Evolutionary conservation across 1,140 invertebrate species (phyloP), one percentile per base, ranked within the genome.

Genomic region (Hypothenemus hampei): DNA sequence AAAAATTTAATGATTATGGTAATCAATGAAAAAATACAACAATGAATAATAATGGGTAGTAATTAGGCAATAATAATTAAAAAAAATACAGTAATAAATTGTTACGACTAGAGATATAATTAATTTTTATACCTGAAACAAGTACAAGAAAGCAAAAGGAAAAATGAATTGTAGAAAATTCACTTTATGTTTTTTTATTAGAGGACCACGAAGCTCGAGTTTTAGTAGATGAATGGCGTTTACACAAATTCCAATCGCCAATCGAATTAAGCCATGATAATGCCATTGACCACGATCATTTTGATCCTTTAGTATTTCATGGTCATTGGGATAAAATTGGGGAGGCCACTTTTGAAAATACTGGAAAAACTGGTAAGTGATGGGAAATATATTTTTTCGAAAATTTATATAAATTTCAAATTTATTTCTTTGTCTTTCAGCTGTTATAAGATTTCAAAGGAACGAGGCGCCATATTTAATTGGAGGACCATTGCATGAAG

Each of bases 401-500:
- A 31, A 31, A 11, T 11, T 31, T 37, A 37, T 15, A 37, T 37
- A 8, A 37, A 37, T 8, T 16, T 3, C 0, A 16, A n/a, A 37
- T 37, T 37, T 8, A 16, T 37, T 10, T 3, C 3, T 37, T 41
- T 39, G 16, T 49, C 11, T 63, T 65, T 37, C 49, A 71, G 70
- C 65, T 6, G 69, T 66, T 6, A 54, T 72, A 35, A 59, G 64
- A 13, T 65, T 71, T 48, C 39, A 63, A 49, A 59, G 64, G 29
- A 49, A 65, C 6, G 63, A 70, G 57, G 18, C 61, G 6, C 79
- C 80, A 1, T 62, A 66, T 1, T 59, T 84, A 3, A 67, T 68
- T 4, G 81, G 81, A 13, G 85, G 85, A 0, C 85, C 85, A 0
- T 73, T 86, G 0, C 72, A 80, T 3, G 74, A 78, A 1, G 78